Conservation (phyloP, 2,113 vertebrate genomes). For the Paramisgurnus dabryanus region DNA sequence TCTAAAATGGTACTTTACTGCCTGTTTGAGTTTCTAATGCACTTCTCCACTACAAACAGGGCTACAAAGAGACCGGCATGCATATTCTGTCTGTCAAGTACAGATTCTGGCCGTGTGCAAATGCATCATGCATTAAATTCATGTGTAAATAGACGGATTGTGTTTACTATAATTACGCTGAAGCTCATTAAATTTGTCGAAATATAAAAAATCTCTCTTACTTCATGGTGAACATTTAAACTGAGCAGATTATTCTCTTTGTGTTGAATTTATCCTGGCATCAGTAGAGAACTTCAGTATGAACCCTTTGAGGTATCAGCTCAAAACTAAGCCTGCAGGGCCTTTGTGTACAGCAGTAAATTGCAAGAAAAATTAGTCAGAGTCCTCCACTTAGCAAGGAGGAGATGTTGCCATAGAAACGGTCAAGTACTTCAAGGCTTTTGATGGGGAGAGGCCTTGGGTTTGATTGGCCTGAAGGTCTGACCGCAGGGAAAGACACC, state of each 20-base stretch:
- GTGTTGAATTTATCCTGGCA: background rate
- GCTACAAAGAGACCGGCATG: background rate
- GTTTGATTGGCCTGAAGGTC: constrained; percentile 41
- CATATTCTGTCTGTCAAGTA: background rate
- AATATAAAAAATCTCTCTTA: background rate
- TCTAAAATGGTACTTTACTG: background rate
- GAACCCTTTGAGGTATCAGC: constrained; percentile 13
- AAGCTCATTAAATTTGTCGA: background rate
- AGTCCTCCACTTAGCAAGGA: constrained; percentile 33
- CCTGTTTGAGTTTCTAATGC: background rate
- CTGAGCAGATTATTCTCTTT: constrained; percentile 8
- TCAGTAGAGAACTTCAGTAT: constrained; percentile 5
- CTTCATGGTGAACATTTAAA: background rate
- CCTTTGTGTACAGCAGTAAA: constrained; percentile 45
- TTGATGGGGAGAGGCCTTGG: constrained; percentile 7
- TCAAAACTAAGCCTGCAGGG: constrained; percentile 30
- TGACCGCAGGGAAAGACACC: constrained; percentile 2
- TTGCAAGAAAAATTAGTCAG: constrained; percentile 42
- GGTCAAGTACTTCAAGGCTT: constrained; percentile 28
- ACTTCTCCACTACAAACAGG: background rate
- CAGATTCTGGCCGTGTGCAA: background rate
- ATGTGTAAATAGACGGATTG: no score
- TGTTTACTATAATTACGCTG: no score
- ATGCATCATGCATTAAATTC: background rate
- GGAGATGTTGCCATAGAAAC: constrained; percentile 48